Percentiles rank a stretch among this genome's conserved stretches.
Evolutionary conservation across 64 coral and sea anemone species (phyloP).

Genomic region (Porites australiensis): DNA sequence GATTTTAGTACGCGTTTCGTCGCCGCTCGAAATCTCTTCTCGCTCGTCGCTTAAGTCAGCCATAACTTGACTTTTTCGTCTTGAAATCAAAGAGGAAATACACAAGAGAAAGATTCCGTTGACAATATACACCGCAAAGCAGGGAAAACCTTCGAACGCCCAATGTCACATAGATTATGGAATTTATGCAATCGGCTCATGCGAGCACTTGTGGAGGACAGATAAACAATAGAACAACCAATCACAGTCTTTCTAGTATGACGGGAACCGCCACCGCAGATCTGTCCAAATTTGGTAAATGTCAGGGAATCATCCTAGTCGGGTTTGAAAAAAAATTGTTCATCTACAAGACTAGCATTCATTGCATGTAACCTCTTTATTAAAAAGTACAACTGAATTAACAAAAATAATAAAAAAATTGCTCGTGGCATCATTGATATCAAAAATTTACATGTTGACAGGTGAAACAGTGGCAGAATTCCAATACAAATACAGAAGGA

Average conservation of each 20-base stretch:
- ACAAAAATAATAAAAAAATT: not conserved
- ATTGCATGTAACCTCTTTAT: too few species aligned
- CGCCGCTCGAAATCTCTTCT: conserved; percentile 15
- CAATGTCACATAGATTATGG: conserved; percentile 4
- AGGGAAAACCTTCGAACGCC: not conserved
- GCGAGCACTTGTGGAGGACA: conserved; percentile 20
- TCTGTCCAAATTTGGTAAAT: conserved; percentile 48
- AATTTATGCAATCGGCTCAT: conserved; percentile 21
- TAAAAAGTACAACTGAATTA: not conserved
- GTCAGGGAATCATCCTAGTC: conserved; percentile 10
- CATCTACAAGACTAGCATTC: not conserved
- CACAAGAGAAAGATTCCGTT: not conserved
- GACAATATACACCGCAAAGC: not conserved
- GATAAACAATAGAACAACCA: conserved; percentile 51
- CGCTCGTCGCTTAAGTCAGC: conserved; percentile 20
- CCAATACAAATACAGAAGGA: not conserved
- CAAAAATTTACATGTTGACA: not conserved
- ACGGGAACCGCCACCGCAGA: not conserved
- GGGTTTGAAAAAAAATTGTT: not conserved
- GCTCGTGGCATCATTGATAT: not conserved
- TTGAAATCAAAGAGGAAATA: not conserved
- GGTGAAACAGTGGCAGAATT: not conserved
- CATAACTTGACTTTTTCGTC: not conserved
- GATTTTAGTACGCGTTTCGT: not conserved
- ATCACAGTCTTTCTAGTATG: conserved; percentile 16